Evolutionary conservation across 1,140 invertebrate genomes (phyloP).

Genomic region (Drosophila ananassae): DNA sequence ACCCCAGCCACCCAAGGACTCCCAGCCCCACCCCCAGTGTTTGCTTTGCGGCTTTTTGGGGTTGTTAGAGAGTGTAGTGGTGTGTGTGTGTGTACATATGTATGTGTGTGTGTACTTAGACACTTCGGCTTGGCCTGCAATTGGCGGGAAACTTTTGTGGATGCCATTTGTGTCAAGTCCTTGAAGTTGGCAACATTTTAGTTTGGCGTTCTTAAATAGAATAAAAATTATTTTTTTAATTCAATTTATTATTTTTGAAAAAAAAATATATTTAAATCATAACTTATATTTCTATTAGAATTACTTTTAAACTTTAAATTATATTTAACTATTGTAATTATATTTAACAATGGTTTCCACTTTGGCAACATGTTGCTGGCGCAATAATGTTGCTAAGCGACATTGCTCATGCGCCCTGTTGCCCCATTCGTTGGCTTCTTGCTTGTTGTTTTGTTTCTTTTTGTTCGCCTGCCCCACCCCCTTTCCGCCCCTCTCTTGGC

Average conservation of each 20-base stretch:
- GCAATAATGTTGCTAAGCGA: constrained; percentile 36
- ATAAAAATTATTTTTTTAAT: neutral
- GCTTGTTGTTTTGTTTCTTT: constrained; percentile 56
- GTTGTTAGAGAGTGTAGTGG: constrained; percentile 58
- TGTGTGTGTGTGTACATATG: constrained; percentile 21
- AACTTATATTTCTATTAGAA: neutral
- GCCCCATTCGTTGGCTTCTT: constrained; percentile 53
- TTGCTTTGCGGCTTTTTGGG: constrained; percentile 76
- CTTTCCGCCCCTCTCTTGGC: neutral
- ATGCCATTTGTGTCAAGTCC: constrained; percentile 52
- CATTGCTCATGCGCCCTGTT: constrained; percentile 77
- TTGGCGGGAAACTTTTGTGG: constrained; percentile 81
- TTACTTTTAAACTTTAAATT: neutral
- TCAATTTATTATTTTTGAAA: neutral
- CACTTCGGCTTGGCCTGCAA: constrained; percentile 77
- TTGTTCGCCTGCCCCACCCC: constrained; percentile 8
- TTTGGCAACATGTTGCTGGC: constrained; percentile 62
- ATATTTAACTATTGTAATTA: too few relatives aligned
- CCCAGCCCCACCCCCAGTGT: constrained; percentile 37
- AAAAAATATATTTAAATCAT: neutral
- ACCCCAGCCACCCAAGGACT: constrained; percentile 14
- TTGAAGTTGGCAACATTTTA: constrained; percentile 40
- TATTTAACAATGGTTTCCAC: constrained; percentile 11
- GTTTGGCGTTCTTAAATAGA: neutral
- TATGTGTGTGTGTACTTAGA: constrained; percentile 63